Evolutionary conservation across 2,888 invertebrate species (phyloP), one percentile per base, ranked within the genome.

Genomic region (Tigriopus californicus): DNA sequence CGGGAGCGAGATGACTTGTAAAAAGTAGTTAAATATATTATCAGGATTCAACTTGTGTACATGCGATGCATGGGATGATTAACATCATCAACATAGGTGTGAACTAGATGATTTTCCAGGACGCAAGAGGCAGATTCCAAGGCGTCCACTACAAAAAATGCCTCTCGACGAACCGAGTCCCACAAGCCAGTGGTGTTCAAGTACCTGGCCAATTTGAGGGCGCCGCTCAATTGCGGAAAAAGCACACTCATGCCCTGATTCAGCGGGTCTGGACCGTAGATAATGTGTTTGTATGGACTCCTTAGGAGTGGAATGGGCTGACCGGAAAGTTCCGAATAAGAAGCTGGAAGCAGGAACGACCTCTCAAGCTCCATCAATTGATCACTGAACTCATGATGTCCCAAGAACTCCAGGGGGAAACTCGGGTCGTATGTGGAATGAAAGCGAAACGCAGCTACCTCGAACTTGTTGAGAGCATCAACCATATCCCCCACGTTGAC

Each of bases 101-200:
- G 54, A 40, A 54, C 18, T n/a, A 54, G 24, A 54, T 54, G 54
- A 41, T 54, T 54, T 18, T 54, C 54, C 54, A 54, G 18, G 15
- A 54, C 40, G 41, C 54, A 54, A 41, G 41, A 40, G 33, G 54
- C 54, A 18, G 54, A 25, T 22, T 41, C 18, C 4, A 54, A 22
- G 18, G 54, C 54, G 10, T 54, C 54, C 15, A 41, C n/a, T 1
- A 54, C 54, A 41, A 41, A 54, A 54, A 54, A 54, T n/a, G 54
- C 54, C 22, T 54, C 54, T 22, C 54, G 24, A 12, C 41, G 33
- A 6, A 54, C 54, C 33, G 41, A 18, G 18, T 54, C 41, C 54
- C 54, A 54, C 6, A 41, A 54, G 11, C 13, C 40, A 2, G 41
- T 40, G 41, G 54, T 41, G 12, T 54, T 54, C 6, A 54, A n/a